Evolutionary conservation across 53 echinoderm and acorn worm species (phyloP).

Genomic region (Echinometra lucunter): DNA sequence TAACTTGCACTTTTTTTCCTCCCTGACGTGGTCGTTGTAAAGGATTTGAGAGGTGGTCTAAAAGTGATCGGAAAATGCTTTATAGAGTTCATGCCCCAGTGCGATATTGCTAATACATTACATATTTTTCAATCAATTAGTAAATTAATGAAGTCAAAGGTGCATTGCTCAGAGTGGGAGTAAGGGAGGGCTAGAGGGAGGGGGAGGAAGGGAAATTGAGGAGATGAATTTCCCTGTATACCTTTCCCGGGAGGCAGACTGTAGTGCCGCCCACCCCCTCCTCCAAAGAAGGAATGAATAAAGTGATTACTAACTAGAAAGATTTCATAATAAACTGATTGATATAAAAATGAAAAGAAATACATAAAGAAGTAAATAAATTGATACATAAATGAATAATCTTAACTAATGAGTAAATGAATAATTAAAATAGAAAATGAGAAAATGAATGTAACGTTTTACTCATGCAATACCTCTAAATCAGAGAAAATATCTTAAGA

Average conservation of each 20-base stretch:
- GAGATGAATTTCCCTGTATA: too few species aligned
- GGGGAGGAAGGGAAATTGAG: neutral
- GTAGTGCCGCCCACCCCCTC: too few species aligned
- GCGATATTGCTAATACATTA: neutral
- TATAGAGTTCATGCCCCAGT: neutral
- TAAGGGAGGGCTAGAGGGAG: neutral
- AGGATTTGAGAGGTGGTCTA: too few species aligned
- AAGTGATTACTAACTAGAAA: too few species aligned
- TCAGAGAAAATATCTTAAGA: too few species aligned
- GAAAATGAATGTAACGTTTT: neutral
- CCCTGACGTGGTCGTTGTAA: neutral
- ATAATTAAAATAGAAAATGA: neutral
- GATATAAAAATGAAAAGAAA: too few species aligned
- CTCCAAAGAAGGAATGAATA: too few species aligned
- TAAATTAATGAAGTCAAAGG: neutral
- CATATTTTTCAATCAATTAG: neutral
- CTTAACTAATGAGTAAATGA: too few species aligned
- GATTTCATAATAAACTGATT: too few species aligned
- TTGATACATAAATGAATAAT: too few species aligned
- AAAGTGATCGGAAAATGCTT: neutral
- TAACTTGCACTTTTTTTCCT: slow-evolving; percentile 33
- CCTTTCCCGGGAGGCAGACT: too few species aligned
- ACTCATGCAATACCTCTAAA: neutral
- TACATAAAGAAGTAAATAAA: too few species aligned
- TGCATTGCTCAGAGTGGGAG: neutral